Conservation (phyloP, 2,888 invertebrate genomes). For the Dicycla oo region DNA sequence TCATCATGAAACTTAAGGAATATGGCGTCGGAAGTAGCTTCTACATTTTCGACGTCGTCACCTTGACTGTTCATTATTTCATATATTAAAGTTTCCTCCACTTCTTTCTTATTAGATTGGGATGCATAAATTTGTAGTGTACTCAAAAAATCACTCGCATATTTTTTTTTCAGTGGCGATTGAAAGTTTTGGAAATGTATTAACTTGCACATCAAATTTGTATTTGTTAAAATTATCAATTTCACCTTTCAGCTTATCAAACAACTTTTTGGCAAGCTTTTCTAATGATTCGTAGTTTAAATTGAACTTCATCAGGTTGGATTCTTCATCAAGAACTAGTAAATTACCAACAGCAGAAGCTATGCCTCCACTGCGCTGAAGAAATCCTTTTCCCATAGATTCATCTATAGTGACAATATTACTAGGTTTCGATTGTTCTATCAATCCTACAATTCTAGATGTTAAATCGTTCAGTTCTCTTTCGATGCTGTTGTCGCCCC, state of each 20-base stretch:
- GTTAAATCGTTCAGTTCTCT: constrained; percentile 26
- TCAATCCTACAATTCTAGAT: background rate
- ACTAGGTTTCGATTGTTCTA: constrained; percentile 4
- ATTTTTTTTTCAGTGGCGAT: background rate
- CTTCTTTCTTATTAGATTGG: background rate
- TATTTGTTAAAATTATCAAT: constrained; percentile 15
- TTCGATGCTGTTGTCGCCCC: constrained; percentile 15
- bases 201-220: constrained; percentile 22
- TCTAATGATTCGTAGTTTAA: constrained; percentile 3
- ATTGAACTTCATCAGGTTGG: constrained; percentile 30
- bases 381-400: constrained; percentile 15
- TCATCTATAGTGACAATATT: constrained; percentile 38
- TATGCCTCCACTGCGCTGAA: constrained; percentile 36
- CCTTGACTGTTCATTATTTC: constrained; percentile 5
- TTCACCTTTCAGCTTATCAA: constrained; percentile 11
- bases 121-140: background rate
- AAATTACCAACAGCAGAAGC: constrained; percentile 52
- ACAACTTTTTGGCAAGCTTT: constrained; percentile 17
- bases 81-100: background rate
- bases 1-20: constrained; percentile 46
- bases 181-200: constrained; percentile 38
- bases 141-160: constrained; percentile 17
- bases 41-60: background rate
- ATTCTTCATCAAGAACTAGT: constrained; percentile 8
- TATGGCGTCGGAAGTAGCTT: constrained; percentile 27